A percentile compares a stretch with the other conserved stretches of the same genome.
phyloP scores from a whole-genome alignment of 2,113 vertebrate genomes.

The Mus pahari region DNA sequence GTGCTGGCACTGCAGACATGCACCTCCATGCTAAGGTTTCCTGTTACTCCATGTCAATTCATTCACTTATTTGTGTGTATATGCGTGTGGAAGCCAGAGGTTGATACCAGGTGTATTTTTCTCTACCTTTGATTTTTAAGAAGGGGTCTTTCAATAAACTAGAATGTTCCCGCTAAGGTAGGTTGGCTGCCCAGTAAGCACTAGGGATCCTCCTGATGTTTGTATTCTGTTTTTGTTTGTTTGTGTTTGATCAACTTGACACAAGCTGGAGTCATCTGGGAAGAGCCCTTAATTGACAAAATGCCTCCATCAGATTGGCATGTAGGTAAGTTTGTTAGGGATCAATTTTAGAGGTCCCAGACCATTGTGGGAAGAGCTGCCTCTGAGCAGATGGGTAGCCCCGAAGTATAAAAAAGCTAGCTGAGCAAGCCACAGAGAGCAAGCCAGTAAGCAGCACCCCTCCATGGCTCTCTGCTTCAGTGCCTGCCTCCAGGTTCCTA shows the following conservation, averaged over 20 bases:
- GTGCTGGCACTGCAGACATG: neutral
- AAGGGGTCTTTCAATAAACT: neutral
- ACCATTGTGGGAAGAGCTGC: neutral
- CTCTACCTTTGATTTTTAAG: neutral
- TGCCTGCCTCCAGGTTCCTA: neutral
- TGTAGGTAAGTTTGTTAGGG: neutral
- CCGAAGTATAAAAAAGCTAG: neutral
- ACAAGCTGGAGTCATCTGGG: neutral
- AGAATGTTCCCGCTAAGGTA: neutral
- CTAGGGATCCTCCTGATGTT: neutral
- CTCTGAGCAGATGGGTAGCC: neutral
- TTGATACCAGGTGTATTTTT: neutral
- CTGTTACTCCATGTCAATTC: no score
- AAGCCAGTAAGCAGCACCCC: neutral
- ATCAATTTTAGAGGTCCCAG: neutral
- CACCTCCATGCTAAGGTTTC: neutral
- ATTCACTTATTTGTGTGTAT: neutral
- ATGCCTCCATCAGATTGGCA: neutral
- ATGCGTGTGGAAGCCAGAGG: neutral
- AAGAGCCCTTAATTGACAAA: neutral
- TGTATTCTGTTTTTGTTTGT: neutral
- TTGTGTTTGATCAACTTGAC: neutral
- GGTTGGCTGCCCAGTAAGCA: neutral
- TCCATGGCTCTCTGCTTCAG: neutral
- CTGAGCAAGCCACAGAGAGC: no score